Evolutionary conservation across 2,888 invertebrate species (phyloP), one percentile per base, ranked within the genome.

Genomic region (Apodemia zela): DNA sequence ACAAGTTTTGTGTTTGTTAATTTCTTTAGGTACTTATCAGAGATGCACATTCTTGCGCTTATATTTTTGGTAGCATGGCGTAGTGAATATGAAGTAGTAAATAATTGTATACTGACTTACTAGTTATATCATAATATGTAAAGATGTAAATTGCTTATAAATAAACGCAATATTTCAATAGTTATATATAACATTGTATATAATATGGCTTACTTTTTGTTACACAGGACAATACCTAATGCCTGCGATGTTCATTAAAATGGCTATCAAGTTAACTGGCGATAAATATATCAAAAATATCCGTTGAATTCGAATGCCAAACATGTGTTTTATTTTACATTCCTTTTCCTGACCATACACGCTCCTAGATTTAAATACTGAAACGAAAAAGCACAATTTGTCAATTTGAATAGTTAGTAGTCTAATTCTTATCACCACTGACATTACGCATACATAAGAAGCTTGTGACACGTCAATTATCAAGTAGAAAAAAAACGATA

Each of bases 141-240:
- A 84, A 87, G 79, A 82, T 89, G 88, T 89, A 88, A 86, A 90
- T 83, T 84, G 86, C 88, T 88, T 85, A 84, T 84, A 84, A 84
- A 82, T 85, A 84, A 78, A 76, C 72, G 73, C 73, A 74, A 74
- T 61, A 74, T 79, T 80, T 78, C 77, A 72, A 72, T 72, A 75
- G 72, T 73, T 76, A 71, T 72, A 75, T 76, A 77, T 77, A 76
- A 80, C 80, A 84, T 78, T 89, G 87, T 89, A 89, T 79, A 89
- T 87, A 87, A 78, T 71, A 82, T 76, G 82, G 79, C 82, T 85
- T 80, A 77, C 82, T 80, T 72, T 82, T 80, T 82, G 80, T 85
- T 85, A 82, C 82, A 86, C 77, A 75, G 86, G 88, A 83, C 85
- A 87, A 85, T 85, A 72, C 66, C 64, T 71, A 83, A 85, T 78